Evolutionary conservation across 2,113 vertebrate genomes (phyloP).

Genomic region (Gnathonemus echidnorhynchus): DNA sequence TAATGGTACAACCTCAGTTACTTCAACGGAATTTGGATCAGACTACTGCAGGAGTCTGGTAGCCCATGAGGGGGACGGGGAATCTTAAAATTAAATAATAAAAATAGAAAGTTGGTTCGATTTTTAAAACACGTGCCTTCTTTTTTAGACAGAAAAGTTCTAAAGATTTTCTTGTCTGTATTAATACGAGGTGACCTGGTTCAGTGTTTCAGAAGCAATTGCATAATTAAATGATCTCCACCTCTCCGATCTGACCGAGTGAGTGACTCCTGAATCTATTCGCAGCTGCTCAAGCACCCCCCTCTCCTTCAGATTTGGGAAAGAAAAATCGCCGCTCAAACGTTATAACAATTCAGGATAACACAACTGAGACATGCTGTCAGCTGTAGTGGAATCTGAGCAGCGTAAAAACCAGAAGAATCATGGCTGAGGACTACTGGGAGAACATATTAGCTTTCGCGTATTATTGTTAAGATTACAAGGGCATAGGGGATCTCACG

Average conservation of each 20-base stretch:
- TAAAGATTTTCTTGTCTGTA: not conserved
- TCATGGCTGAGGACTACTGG: conserved; percentile 51
- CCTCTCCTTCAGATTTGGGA: conserved; percentile 38
- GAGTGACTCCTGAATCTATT: conserved; percentile 46
- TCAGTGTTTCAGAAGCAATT: not conserved
- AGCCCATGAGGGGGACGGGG: conserved; percentile 25
- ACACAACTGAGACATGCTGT: conserved; percentile 32
- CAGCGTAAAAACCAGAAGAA: conserved; percentile 20
- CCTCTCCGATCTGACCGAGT: conserved; percentile 30
- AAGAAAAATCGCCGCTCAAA: conserved; percentile 35
- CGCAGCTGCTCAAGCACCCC: conserved; percentile 33
- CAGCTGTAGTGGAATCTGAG: conserved; percentile 17
- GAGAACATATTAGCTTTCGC: conserved; percentile 36
- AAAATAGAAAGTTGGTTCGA: not conserved
- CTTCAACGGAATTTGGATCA: conserved; percentile 34
- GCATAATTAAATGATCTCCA: conserved; percentile 17
- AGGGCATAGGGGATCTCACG: conserved; percentile 38
- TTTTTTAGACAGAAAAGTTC: not conserved
- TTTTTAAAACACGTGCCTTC: not conserved
- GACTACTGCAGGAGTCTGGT: conserved; percentile 28
- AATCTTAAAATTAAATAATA: conserved; percentile 5
- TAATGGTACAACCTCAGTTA: conserved; percentile 41
- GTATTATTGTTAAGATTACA: conserved; percentile 44
- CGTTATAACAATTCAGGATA: conserved; percentile 32
- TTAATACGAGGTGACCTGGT: not conserved